Base-by-base conservation (phyloP, 2,797 vertebrate species). In the Acanthis flammea region DNA sequence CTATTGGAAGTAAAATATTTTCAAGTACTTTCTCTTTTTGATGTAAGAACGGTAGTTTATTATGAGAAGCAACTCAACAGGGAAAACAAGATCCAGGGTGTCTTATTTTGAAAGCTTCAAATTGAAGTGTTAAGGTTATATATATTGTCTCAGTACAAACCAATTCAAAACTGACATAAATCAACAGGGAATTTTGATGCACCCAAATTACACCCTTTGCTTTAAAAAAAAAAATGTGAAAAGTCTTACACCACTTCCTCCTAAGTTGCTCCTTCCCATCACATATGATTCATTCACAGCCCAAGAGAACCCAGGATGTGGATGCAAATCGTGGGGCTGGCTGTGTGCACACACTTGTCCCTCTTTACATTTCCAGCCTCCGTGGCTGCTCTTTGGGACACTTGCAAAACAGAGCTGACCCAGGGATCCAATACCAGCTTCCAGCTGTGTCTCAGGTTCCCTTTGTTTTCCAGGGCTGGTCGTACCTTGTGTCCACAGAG, bases 21-120 rank as follows among this genome's bases (percentile, higher is more conserved):
- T 63, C 31, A 87, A 87, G 8, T n/a, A 60, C 6, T 53, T 63
- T 51, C 68, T 67, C 22, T 51, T 88, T 66, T 67, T 31, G 48
- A 72, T 81, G 73, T 66, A 53, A 66, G 51, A 79, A 91, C 31
- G 9, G 6, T 51, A 57, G 15, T 74, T 82, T 45, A 73, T 66
- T 66, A 55, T 27, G 5, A 92, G 28, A 83, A 83, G 50, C 70
- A 88, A 83, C 22, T 74, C 31, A 78, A 35, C 8, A 42, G 18
- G 67, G 25, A 3, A 39, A 22, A 72, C 66, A 63, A 67, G 31
- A 51, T 25, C 23, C 30, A 39, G 18, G 3, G 28, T 62, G 41
- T 57, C 90, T 58, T 67, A 76, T 63, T 92, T 86, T 85, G 18
- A 91, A 87, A 83, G 28, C 9, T 55, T 94, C 39, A 51, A 71